A percentile compares a stretch with the other conserved stretches of the same genome.
Conservation (phyloP, 2,113 vertebrate genomes). For the Cyanocitta stelleri region DNA sequence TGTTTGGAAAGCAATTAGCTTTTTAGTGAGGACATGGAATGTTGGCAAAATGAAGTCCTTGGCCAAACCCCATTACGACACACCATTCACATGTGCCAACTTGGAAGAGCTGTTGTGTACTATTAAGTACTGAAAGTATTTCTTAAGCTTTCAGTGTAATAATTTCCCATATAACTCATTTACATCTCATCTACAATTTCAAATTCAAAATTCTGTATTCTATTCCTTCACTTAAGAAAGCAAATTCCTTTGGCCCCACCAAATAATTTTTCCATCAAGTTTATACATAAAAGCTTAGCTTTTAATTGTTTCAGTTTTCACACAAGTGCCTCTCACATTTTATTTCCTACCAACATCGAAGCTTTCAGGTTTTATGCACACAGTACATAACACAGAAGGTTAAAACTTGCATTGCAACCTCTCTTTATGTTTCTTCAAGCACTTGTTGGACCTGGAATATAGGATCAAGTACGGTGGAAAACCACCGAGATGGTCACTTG, state of each 20-base stretch:
- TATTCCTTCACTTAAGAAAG: neutral
- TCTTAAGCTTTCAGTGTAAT: neutral
- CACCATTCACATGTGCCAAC: neutral
- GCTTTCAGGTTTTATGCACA: neutral
- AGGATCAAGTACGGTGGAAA: neutral
- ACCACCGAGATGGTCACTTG: neutral
- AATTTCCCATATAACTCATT: neutral
- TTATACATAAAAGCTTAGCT: neutral
- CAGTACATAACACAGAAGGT: neutral
- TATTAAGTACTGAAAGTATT: neutral
- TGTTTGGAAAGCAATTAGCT: neutral
- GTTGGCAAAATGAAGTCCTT: neutral
- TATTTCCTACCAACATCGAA: neutral
- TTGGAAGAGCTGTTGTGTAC: neutral
- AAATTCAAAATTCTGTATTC: neutral
- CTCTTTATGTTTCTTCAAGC: neutral
- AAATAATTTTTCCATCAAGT: neutral
- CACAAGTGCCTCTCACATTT: neutral
- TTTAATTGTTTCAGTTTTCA: neutral
- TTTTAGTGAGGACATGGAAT: neutral
- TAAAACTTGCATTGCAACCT: neutral
- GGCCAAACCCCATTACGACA: neutral
- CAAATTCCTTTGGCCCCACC: neutral
- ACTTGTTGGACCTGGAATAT: neutral
- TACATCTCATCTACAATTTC: neutral